phyloP scores from a whole-genome alignment of 2,888 invertebrate species.

The Tenthredo amoena region DNA sequence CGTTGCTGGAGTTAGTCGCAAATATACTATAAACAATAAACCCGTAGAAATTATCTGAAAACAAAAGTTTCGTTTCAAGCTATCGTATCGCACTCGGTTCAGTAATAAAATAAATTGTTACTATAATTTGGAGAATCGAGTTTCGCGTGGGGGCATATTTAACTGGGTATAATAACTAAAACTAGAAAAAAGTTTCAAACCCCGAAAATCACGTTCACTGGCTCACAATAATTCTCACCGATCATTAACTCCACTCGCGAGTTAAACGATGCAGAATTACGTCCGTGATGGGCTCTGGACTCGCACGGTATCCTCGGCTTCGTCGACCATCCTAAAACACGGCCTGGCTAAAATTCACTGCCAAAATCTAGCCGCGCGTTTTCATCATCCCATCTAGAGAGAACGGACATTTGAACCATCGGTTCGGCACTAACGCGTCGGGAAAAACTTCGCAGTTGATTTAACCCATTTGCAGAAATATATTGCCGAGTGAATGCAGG shows the following conservation, averaged over 20 bases:
- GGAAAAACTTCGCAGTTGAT: neutral
- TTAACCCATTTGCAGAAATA: neutral
- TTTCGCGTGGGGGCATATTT: neutral
- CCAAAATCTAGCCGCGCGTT: neutral
- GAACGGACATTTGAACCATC: neutral
- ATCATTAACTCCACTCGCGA: slow-evolving; percentile 39
- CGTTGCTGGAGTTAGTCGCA: neutral
- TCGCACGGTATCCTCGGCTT: slow-evolving; percentile 37
- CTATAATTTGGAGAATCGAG: neutral
- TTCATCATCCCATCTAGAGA: neutral
- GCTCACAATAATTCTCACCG: slow-evolving; percentile 21
- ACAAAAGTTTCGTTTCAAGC: neutral
- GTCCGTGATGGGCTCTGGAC: slow-evolving; percentile 38
- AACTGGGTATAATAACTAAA: neutral
- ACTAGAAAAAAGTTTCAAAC: neutral
- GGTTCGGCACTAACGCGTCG: neutral
- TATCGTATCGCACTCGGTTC: neutral
- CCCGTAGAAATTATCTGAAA: neutral
- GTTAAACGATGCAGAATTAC: slow-evolving; percentile 48
- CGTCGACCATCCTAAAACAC: slow-evolving; percentile 6
- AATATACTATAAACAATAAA: neutral
- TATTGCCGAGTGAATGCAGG: neutral
- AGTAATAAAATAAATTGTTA: neutral
- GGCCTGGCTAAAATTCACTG: neutral
- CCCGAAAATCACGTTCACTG: neutral